Percentiles rank a stretch among this genome's conserved stretches.
phyloP scores from a whole-genome alignment of 2,888 invertebrate species.

The Ectobius pallidus region DNA sequence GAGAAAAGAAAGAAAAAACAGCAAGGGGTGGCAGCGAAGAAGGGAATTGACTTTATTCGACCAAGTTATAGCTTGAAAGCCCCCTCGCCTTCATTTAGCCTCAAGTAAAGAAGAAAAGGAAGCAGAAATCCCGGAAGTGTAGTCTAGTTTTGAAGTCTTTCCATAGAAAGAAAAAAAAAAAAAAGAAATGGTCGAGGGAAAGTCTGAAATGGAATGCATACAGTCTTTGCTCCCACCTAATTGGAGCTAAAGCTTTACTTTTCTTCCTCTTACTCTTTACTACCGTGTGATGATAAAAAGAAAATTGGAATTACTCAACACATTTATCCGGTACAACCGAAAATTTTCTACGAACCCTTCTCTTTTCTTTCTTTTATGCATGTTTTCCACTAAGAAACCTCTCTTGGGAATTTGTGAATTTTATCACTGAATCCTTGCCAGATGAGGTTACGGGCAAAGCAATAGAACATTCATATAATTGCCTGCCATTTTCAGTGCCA shows the following conservation, averaged over 20 bases:
- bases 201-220: slow-evolving; percentile 13
- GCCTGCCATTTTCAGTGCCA: not conserved
- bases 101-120: not conserved
- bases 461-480: not conserved
- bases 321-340: not conserved
- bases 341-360: slow-evolving; percentile 2
- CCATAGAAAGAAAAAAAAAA: not conserved
- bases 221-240: slow-evolving; percentile 6
- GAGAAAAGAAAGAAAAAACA: not conserved
- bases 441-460: not conserved
- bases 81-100: slow-evolving; percentile 21
- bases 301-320: slow-evolving; percentile 11
- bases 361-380: slow-evolving; percentile 1
- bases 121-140: slow-evolving; percentile 20
- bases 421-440: not conserved
- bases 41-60: slow-evolving; percentile 19
- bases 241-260: slow-evolving; percentile 12
- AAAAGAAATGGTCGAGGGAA: not conserved
- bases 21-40: no score
- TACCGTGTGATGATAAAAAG: slow-evolving; percentile 13
- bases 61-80: slow-evolving; percentile 20
- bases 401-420: not conserved
- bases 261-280: not conserved
- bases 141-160: slow-evolving; percentile 11
- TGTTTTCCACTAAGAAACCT: not conserved